These are phyloP conservation scores for Dinoponera quadriceps DNA, from an alignment of 1,140 invertebrate genomes.

Conservation along the genomic window DNA sequence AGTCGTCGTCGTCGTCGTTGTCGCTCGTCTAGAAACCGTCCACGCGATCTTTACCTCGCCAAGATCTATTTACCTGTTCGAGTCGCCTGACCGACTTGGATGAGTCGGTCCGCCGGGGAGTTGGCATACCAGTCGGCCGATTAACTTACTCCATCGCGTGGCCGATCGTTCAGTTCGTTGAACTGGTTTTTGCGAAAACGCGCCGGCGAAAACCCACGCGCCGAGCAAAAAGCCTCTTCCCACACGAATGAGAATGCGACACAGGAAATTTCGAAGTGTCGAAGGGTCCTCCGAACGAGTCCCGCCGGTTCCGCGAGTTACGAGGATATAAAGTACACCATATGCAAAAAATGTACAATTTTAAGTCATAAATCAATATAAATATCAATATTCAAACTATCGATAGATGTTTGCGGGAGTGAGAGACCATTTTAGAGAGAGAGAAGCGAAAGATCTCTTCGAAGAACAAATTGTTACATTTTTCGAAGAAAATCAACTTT, in stretches of 20 bases:
- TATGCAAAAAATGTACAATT: background rate
- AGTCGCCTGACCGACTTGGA: constrained; percentile 57
- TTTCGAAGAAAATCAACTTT: too few species aligned
- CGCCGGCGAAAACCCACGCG: constrained; percentile 6
- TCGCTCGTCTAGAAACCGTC: constrained; percentile 73
- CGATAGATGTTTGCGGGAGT: background rate
- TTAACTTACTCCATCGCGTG: constrained; percentile 51
- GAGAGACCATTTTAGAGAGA: too few species aligned
- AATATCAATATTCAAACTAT: background rate
- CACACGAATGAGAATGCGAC: background rate
- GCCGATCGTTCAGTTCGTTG: constrained; percentile 42
- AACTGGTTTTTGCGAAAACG: constrained; percentile 56
- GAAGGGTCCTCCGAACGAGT: background rate
- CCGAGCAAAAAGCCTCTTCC: background rate
- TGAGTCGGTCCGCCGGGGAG: constrained; percentile 60
- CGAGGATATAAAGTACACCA: background rate
- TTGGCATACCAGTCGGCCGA: constrained; percentile 47
- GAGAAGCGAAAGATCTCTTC: too few species aligned
- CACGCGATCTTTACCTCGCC: constrained; percentile 57
- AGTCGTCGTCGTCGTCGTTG: background rate
- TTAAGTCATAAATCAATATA: background rate
- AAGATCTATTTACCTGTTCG: constrained; percentile 46
- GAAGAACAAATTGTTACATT: too few species aligned
- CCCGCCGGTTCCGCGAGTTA: background rate
- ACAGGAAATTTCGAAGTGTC: background rate